Evolutionary conservation across 2,888 invertebrate genomes (phyloP), one percentile per base, ranked within the genome.

Genomic region (Sinohyriopsis cumingii): DNA sequence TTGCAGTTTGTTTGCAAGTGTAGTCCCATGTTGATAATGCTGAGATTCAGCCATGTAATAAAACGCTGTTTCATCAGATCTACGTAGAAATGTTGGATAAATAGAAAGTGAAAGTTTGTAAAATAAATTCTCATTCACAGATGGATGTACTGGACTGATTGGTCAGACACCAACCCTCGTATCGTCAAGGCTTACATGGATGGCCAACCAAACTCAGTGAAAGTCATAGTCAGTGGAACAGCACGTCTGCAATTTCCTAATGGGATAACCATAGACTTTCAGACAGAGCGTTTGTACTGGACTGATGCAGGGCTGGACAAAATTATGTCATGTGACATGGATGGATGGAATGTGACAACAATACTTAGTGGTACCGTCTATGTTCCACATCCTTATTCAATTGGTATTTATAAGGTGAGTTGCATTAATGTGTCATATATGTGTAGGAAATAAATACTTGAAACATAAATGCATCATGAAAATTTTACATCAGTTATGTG

Each of bases 111-210:
- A 45, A 45, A 45, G 12, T 45, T 45, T 45, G 0, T 1, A 45
- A 12, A 45, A 45, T 3, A 45, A 15, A 45, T 64, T 65, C 64
- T 25, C n/a, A 66, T 64, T 73, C 80, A 6, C 75, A 92, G 92
- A n/a, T 91, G 88, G 76, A 91, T 94, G 89, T 96, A 95, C 88
- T 96, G 96, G 95, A 95, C 96, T 0, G 96, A 97, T 87, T 96
- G 96, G 96, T 94, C 95, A 6, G 92, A 92, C 5, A 92, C 92
- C n/a, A 93, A 93, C 77, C 95, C 96, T 0, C 94, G 94, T 0
- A 93, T 97, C 12, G 94, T 94, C 12, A 91, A 95, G 66, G 94
- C 96, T 0, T 94, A 94, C 86, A 91, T 96, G 75, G 95, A 96
- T 86, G 96, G 96, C 0, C 92, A 92, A 0, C 92, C 94, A 73